Percentiles rank a stretch among this genome's conserved stretches.
Evolutionary conservation across 1,140 invertebrate species (phyloP).

Genomic region (Diorhabda elongata): DNA sequence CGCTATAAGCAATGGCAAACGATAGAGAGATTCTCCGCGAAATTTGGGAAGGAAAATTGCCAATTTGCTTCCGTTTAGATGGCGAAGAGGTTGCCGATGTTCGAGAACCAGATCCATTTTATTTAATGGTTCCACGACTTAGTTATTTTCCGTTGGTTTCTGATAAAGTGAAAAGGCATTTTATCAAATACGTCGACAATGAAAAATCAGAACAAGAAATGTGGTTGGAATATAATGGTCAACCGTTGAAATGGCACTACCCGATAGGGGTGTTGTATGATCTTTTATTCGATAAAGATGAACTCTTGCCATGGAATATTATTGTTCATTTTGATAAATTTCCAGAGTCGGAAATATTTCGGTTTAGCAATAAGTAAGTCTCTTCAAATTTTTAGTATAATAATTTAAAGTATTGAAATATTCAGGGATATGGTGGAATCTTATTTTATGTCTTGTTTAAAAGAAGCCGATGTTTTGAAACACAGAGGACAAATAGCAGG

Average conservation of each 20-base stretch:
- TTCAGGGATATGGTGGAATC: slow-evolving; percentile 86
- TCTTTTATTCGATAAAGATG: slow-evolving; percentile 60
- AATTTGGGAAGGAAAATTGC: slow-evolving; percentile 93
- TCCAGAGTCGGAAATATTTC: slow-evolving; percentile 74
- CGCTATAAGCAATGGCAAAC: slow-evolving; percentile 69
- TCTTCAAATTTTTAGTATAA: slow-evolving; percentile 12
- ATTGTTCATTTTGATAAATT: slow-evolving; percentile 94
- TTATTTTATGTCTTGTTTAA: slow-evolving; percentile 91
- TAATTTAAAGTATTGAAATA: not conserved
- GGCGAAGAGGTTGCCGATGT: slow-evolving; percentile 83
- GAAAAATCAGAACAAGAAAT: slow-evolving; percentile 83
- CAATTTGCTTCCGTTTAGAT: slow-evolving; percentile 84
- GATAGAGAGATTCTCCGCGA: slow-evolving; percentile 89
- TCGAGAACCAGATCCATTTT: slow-evolving; percentile 86
- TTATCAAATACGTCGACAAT: slow-evolving; percentile 74
- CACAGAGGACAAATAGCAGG: slow-evolving; percentile 88
- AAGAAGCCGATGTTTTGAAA: slow-evolving; percentile 97
- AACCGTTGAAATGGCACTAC: slow-evolving; percentile 92
- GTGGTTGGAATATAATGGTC: slow-evolving; percentile 93
- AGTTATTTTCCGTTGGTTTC: slow-evolving; percentile 95
- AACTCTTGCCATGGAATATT: slow-evolving; percentile 84
- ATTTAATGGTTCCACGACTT: slow-evolving; percentile 89
- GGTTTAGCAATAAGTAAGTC: slow-evolving; percentile 71
- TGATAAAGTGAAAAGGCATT: slow-evolving; percentile 86
- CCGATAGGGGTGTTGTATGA: slow-evolving; percentile 95